These are phyloP conservation scores for Eurytoma adleriae DNA, from an alignment of 2,888 invertebrate genomes.

Conservation along the genomic window DNA sequence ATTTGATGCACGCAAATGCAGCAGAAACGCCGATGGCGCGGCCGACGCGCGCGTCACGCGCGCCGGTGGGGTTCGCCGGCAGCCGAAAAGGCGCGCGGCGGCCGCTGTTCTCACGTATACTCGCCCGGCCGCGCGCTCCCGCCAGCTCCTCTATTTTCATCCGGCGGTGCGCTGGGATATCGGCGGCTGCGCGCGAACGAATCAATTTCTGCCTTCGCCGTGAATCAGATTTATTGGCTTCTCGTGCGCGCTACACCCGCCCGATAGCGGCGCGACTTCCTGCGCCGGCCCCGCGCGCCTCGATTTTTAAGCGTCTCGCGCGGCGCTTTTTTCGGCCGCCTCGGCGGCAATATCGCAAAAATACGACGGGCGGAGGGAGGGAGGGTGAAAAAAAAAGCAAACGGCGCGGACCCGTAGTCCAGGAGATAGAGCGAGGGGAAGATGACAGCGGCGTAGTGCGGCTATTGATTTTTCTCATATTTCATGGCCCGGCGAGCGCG, in stretches of 20 bases:
- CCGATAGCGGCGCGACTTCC: constrained; percentile 13
- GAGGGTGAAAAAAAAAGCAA: constrained; percentile 25
- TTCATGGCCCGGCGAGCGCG: constrained; percentile 15
- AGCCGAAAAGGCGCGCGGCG: not conserved
- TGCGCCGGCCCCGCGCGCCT: constrained; percentile 1
- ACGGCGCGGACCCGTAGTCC: not conserved
- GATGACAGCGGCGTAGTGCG: constrained; percentile 3
- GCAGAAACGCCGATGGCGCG: not conserved
- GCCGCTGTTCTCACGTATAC: constrained; percentile 34
- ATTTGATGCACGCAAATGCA: not conserved
- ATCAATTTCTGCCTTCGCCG: constrained; percentile 60
- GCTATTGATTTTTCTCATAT: constrained; percentile 48
- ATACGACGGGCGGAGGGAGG: not conserved
- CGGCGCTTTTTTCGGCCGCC: not conserved
- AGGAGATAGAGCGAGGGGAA: not conserved
- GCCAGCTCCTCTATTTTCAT: constrained; percentile 26
- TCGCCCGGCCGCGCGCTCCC: not conserved
- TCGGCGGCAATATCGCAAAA: constrained; percentile 11
- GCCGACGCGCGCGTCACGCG: not conserved
- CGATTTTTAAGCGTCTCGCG: not conserved
- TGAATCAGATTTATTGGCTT: constrained; percentile 61
- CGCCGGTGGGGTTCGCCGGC: no score
- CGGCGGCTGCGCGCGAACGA: constrained; percentile 46
- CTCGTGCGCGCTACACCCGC: constrained; percentile 38
- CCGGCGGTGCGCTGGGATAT: constrained; percentile 27